Evolutionary conservation across 1,140 invertebrate species (phyloP), one percentile per base, ranked within the genome.

Genomic region (Cardiocondyla obscurior): DNA sequence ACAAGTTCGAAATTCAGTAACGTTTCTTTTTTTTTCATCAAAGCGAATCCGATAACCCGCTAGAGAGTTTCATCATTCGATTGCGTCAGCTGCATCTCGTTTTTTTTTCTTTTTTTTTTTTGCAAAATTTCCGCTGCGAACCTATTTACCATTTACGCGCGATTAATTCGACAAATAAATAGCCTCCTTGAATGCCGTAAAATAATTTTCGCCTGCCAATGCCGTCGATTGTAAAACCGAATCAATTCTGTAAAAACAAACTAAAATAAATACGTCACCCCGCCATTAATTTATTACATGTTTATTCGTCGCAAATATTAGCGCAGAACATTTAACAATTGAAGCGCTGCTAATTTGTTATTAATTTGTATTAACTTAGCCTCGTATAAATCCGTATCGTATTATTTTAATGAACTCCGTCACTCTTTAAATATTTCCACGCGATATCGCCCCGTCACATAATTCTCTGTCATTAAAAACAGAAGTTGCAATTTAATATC

Each of bases 151-250:
- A 69, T 79, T 79, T 16, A 49, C 46, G 62, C 74, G 46, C 74
- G 33, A 79, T 79, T 79, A 79, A 79, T 79, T 69, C 74, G 46
- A 33, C 46, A 36, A 79, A 79, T 79, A 79, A 79, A 79, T 79
- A 79, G 46, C 25, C 46, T 79, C 46, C 74, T 79, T 79, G 62
- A 79, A 69, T 53, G 33, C 33, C 62, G 62, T 42, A 67, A 79
- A 79, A 79, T 69, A 69, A 79, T 79, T 69, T 67, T 53, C 60
- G 19, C 19, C 10, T 67, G 33, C 74, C 44, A 53, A 53, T 7
- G 69, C 22, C 22, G 33, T 12, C 74, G 33, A 77, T 46, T 16
- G 74, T 77, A 67, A 77, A 79, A 79, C 65, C 74, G 22, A 79
- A 79, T 79, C 74, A 79, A 30, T 79, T 79, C 62, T 69, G 53